These are phyloP conservation scores for Muraenolepis orangiensis DNA, from an alignment of 2,797 vertebrate genomes.

Conservation along the genomic window DNA sequence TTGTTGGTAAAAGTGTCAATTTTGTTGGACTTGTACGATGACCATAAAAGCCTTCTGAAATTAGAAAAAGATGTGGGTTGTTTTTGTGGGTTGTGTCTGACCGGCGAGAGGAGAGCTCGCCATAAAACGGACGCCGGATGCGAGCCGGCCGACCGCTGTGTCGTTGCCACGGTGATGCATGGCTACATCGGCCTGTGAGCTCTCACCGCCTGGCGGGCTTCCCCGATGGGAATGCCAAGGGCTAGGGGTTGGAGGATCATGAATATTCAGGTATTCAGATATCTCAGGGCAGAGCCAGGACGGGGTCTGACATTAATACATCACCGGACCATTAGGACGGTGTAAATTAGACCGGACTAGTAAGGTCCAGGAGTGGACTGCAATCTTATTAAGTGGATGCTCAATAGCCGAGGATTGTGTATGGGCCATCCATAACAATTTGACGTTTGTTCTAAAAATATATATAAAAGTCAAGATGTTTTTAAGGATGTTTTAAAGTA, in stretches of 20 bases:
- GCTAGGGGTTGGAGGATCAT: conserved; percentile 43
- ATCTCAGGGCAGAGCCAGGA: conserved; percentile 38
- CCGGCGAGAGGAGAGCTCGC: conserved; percentile 61
- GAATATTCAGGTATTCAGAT: conserved; percentile 38
- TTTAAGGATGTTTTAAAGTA: not conserved
- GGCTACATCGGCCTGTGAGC: conserved; percentile 64
- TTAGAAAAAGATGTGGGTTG: conserved; percentile 30
- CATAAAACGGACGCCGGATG: conserved; percentile 38
- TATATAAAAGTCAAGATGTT: not conserved
- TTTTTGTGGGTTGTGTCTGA: conserved; percentile 46
- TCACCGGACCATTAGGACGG: conserved; percentile 11
- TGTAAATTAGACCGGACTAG: conserved; percentile 16
- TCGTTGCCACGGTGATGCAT: conserved; percentile 57
- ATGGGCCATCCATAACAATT: not conserved
- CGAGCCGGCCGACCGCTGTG: conserved; percentile 48
- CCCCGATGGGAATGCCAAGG: conserved; percentile 47
- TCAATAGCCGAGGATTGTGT: not conserved
- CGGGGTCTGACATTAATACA: conserved; percentile 35
- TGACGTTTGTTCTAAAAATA: not conserved
- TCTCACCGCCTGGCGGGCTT: conserved; percentile 49
- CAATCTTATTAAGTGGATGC: not conserved
- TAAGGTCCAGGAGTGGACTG: conserved; percentile 12
- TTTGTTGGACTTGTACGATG: too few species aligned
- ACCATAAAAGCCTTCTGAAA: conserved; percentile 34
- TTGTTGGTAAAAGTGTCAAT: too few species aligned